Evolutionary conservation across 2,113 vertebrate species (phyloP).

Genomic region (Spea multiplicata): DNA sequence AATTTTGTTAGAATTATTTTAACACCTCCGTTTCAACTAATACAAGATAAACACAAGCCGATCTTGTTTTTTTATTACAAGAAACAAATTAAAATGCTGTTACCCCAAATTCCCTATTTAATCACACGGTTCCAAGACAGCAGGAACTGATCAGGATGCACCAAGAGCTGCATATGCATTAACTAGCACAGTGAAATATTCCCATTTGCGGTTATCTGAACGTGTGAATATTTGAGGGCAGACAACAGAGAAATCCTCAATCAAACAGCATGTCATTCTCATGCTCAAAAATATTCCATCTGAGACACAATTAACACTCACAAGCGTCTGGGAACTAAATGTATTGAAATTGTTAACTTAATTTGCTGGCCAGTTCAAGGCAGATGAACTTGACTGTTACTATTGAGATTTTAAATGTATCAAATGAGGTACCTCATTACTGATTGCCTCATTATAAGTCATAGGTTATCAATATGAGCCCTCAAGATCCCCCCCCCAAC

Average conservation of each 20-base stretch:
- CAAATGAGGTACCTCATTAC: conserved; percentile 11
- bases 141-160: background rate
- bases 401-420: conserved; percentile 10
- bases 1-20: too few relatives aligned
- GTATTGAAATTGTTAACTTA: conserved; percentile 4
- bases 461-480: background rate
- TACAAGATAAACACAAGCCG: background rate
- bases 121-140: background rate
- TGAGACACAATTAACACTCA: conserved; percentile 25
- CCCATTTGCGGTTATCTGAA: conserved; percentile 16
- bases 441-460: conserved; percentile 21
- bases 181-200: conserved; percentile 15
- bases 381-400: conserved; percentile 13
- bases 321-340: background rate
- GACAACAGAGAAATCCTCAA: background rate
- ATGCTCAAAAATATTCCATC: background rate
- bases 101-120: background rate
- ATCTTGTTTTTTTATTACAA: background rate
- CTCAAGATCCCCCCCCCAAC: background rate
- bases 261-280: conserved; percentile 9
- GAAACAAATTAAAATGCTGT: conserved; percentile 1
- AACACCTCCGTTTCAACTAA: too few relatives aligned
- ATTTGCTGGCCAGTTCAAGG: conserved; percentile 21
- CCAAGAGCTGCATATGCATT: background rate
- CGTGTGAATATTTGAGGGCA: conserved; percentile 15